Conservation (phyloP, 2,888 invertebrate genomes). For the Carcina quercana region DNA sequence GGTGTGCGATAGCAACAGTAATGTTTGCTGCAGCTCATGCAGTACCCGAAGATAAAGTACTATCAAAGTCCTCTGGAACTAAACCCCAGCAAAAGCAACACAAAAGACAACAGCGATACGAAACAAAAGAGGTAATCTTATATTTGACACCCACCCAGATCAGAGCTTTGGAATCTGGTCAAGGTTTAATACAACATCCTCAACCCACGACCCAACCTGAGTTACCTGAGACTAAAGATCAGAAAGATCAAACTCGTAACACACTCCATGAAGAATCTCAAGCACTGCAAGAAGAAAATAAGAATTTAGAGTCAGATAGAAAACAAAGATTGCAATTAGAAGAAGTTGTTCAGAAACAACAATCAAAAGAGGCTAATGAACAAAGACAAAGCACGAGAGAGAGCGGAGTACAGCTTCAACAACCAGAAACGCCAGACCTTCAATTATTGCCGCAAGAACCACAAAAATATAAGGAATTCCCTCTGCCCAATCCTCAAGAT, state of each 20-base stretch:
- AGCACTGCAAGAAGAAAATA: conserved; percentile 1
- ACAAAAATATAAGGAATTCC: conserved; percentile 7
- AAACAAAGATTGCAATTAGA: conserved; percentile 3
- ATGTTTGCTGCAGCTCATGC: conserved; percentile 27
- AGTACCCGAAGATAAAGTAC: conserved; percentile 29
- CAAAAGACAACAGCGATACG: conserved; percentile 18
- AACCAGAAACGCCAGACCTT: neutral
- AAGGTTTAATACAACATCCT: conserved; percentile 17
- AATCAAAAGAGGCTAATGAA: conserved; percentile 3
- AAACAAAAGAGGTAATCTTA: conserved; percentile 42
- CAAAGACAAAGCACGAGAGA: conserved; percentile 6
- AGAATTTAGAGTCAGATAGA: conserved; percentile 2
- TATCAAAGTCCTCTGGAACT: conserved; percentile 30
- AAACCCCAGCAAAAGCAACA: conserved; percentile 17
- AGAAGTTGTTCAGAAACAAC: conserved; percentile 7
- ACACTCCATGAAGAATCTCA: neutral
- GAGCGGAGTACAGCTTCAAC: neutral
- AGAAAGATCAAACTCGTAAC: neutral
- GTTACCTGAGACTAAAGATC: neutral
- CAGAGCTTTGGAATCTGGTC: conserved; percentile 35
- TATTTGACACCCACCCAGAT: conserved; percentile 54
- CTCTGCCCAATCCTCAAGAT: neutral
- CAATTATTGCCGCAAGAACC: neutral
- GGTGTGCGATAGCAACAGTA: conserved; percentile 26
- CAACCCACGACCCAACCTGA: conserved; percentile 1